Conservation (phyloP, 2,888 invertebrate genomes). For the Pseudococcus jackbeardsleyi region DNA sequence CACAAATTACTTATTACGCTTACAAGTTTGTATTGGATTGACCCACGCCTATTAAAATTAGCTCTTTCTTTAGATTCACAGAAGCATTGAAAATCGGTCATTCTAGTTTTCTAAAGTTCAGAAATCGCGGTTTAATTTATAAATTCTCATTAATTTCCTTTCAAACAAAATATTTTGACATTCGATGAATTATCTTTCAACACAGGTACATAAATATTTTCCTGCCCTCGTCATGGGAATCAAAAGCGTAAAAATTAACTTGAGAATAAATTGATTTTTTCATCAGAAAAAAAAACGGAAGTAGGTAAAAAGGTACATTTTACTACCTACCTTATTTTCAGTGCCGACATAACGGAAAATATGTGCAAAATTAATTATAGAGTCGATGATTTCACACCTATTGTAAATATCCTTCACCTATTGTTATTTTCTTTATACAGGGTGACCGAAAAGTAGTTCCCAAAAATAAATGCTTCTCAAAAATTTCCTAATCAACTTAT, state of each 20-base stretch:
- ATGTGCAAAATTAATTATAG: slow-evolving; percentile 39
- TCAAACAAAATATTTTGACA: neutral
- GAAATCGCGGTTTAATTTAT: too few species aligned
- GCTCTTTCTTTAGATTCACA: too few species aligned
- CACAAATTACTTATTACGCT: too few species aligned
- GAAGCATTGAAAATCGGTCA: too few species aligned
- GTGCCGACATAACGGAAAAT: neutral
- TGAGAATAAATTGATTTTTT: neutral
- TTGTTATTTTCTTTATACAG: slow-evolving; percentile 30
- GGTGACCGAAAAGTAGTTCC: too few species aligned
- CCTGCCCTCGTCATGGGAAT: neutral
- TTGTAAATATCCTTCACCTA: neutral
- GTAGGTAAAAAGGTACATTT: neutral
- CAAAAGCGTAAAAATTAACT: neutral
- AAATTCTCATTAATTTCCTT: neutral
- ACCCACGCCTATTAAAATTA: too few species aligned
- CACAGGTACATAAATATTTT: too few species aligned
- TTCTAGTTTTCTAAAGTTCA: too few species aligned
- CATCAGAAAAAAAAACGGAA: neutral
- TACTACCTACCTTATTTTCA: neutral
- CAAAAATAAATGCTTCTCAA: too few species aligned
- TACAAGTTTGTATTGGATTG: too few species aligned
- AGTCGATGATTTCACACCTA: neutral
- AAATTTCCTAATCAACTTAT: too few species aligned
- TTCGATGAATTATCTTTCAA: neutral